A percentile compares a stretch with the other conserved stretches of the same genome.
These are phyloP conservation scores for Oscheius sp. DNA, from an alignment of 2,888 invertebrate genomes.

Conservation along the genomic window DNA sequence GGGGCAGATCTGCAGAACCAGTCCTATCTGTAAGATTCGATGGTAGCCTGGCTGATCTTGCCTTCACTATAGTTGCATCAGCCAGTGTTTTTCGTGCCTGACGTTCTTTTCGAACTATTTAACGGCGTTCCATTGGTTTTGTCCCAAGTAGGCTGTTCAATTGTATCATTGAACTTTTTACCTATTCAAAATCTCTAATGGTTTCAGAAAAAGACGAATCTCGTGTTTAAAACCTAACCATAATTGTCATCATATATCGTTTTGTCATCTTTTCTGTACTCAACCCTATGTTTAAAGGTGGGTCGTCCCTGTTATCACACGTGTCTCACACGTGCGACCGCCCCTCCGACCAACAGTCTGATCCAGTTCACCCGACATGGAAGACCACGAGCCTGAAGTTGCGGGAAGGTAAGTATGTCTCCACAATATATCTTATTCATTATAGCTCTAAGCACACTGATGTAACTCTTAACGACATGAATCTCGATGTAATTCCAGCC, in stretches of 20 bases:
- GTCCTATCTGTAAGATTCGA: slow-evolving; percentile 2
- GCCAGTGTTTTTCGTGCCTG: slow-evolving; percentile 8
- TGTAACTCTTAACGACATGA: slow-evolving; percentile 22
- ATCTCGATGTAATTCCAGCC: slow-evolving; percentile 22
- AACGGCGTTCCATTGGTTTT: not conserved
- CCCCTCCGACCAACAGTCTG: slow-evolving; percentile 15
- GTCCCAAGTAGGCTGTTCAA: too few species aligned
- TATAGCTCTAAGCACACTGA: slow-evolving; percentile 24
- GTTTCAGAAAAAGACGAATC: too few species aligned
- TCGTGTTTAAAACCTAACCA: too few species aligned
- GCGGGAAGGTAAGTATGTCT: slow-evolving; percentile 22
- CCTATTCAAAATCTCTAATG: too few species aligned
- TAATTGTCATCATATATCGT: slow-evolving; percentile 14
- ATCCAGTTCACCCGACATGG: slow-evolving; percentile 27
- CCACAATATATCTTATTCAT: not conserved
- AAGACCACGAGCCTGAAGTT: slow-evolving; percentile 27
- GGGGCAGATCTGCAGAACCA: not conserved
- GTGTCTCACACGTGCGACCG: slow-evolving; percentile 28
- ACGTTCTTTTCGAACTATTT: not conserved
- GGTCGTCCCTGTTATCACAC: slow-evolving; percentile 29
- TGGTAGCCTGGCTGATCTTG: slow-evolving; percentile 5
- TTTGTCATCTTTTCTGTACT: slow-evolving; percentile 21
- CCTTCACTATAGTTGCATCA: slow-evolving; percentile 22
- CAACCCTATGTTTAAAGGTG: slow-evolving; percentile 23
- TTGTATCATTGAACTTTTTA: slow-evolving; percentile 1